Evolutionary conservation across 2,888 invertebrate species (phyloP), one percentile per base, ranked within the genome.

Genomic region (Drosophila mettleri): DNA sequence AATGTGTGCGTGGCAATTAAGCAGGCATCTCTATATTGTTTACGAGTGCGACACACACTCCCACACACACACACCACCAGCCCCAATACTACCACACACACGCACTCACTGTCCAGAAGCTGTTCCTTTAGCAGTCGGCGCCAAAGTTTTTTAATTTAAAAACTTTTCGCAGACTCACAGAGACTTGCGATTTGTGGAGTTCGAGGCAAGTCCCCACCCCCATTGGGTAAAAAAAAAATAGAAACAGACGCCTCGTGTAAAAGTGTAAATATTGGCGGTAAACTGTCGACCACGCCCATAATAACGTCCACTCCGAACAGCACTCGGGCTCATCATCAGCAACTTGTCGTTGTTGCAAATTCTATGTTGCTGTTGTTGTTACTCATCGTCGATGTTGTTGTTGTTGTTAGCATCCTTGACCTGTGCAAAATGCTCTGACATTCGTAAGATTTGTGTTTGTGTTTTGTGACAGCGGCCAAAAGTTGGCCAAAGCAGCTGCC

Each of bases 71-170:
- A 66, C 38, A 48, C 20, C 7, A 59, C 41, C 46, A 60, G 34
- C 52, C 29, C 31, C 34, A 39, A 59, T n/a, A n/a, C n/a, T n/a
- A n/a, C n/a, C 22, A 46, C 9, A 36, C 14, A 38, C 18, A 60
- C 36, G 53, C 8, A 67, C 22, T 43, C 8, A 22, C 61, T 52
- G 63, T 34, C 53, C 45, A 43, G 55, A 24, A 46, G 33, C 69
- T 78, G 69, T 34, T 61, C 68, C 74, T 73, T 76, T 78, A 65
- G 64, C 78, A 77, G 75, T 38, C 75, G 75, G 69, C 76, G 84
- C 69, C 84, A 89, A 88, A 88, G 84, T 86, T 88, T 89, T 89
- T 89, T 88, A 88, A 88, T 88, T 88, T 88, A 86, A 89, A 88
- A 89, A 88, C 79, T 89, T 89, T 73, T 69, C 51, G 59, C 72